Percentiles rank a stretch among this genome's conserved stretches.
Conservation (phyloP, 2,797 vertebrate species). For the Cyprinella venusta region DNA sequence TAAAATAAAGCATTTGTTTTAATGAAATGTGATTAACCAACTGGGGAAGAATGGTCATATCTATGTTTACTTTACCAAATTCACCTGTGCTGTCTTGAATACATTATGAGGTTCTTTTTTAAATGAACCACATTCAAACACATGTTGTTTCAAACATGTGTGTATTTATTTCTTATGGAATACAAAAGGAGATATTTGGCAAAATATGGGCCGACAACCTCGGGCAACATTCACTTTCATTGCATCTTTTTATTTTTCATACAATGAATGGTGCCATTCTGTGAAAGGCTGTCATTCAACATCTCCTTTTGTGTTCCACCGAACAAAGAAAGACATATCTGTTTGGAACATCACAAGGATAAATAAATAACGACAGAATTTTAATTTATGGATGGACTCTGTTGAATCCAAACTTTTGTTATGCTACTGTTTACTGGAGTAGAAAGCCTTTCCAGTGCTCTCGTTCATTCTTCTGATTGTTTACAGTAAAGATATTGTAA, state of each 20-base stretch:
- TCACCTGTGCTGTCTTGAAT: background rate
- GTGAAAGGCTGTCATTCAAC: conserved; percentile 10
- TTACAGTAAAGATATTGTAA: conserved; percentile 9
- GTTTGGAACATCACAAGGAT: background rate
- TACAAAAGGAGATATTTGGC: background rate
- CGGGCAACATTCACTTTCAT: background rate
- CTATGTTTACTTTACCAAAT: background rate
- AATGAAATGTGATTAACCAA: background rate
- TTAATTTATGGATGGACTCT: background rate
- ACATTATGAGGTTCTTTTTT: background rate
- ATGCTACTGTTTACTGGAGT: background rate
- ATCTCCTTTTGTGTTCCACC: conserved; percentile 17
- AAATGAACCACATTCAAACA: background rate
- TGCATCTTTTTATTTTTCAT: background rate
- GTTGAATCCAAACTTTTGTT: background rate
- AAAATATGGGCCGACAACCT: background rate
- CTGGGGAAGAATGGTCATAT: background rate
- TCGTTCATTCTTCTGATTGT: background rate
- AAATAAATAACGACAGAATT: conserved; percentile 8
- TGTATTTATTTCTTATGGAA: background rate
- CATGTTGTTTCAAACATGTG: background rate
- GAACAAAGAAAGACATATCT: conserved; percentile 11
- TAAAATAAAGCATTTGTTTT: background rate
- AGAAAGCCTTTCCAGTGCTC: background rate
- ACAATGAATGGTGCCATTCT: conserved; percentile 3